Conservation (phyloP, 2,113 vertebrate species). For the Bambusicola thoracicus region DNA sequence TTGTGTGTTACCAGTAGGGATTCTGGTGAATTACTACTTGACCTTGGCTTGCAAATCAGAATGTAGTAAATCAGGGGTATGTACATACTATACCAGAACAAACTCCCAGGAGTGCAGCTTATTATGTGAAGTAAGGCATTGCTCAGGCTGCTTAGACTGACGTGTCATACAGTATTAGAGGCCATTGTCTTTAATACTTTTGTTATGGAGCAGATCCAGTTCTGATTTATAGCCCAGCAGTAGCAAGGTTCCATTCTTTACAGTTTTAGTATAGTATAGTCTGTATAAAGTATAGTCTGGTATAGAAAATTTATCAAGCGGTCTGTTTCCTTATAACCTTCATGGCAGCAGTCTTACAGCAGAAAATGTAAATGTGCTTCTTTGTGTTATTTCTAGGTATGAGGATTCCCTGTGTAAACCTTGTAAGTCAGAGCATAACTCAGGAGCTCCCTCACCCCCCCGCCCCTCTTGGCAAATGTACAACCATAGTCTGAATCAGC, state of each 20-base stretch:
- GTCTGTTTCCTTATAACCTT: background rate
- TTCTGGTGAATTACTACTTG: background rate
- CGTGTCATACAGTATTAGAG: background rate
- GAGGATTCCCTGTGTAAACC: conserved; percentile 7
- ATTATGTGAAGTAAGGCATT: background rate
- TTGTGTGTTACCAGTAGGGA: background rate
- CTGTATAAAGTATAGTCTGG: background rate
- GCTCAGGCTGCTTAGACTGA: background rate
- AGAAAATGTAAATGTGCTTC: background rate
- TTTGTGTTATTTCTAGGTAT: background rate
- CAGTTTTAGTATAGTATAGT: too few relatives aligned
- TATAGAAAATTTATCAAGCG: background rate
- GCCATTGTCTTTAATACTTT: background rate
- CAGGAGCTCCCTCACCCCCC: background rate
- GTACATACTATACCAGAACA: background rate
- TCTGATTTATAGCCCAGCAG: conserved; percentile 37
- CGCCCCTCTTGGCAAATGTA: background rate
- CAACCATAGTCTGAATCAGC: conserved; percentile 26
- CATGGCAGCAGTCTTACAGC: background rate
- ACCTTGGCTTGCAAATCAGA: conserved; percentile 40
- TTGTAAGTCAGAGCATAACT: background rate
- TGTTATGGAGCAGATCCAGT: conserved; percentile 32
- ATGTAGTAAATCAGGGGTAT: background rate
- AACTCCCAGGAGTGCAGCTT: background rate
- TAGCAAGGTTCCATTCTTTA: background rate